Percentiles rank a stretch among this genome's conserved stretches.
Conservation (phyloP, 2,113 vertebrate genomes). For the Labrus mixtus region DNA sequence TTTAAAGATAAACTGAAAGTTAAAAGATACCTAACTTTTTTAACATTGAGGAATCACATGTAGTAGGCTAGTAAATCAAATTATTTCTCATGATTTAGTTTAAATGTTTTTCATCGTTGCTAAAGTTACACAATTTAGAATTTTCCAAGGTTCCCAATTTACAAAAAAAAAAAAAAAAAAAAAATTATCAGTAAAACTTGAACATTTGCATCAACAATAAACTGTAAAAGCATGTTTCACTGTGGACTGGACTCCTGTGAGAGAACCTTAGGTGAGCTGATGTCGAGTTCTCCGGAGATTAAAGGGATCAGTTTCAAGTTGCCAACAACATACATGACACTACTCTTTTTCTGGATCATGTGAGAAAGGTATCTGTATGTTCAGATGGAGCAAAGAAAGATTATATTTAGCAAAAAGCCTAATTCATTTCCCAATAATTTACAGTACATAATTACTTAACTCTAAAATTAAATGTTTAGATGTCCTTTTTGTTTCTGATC, state of each 20-base stretch:
- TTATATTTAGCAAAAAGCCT: not conserved
- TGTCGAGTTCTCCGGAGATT: constrained; percentile 1
- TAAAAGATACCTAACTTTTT: no score
- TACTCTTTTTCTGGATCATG: constrained; percentile 8
- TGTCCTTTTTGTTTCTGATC: constrained; percentile 11
- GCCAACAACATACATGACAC: not conserved
- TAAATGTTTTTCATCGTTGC: no score
- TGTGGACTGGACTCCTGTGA: not conserved
- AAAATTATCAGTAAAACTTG: no score
- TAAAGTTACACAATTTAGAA: no score
- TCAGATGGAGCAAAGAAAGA: not conserved
- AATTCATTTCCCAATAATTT: not conserved
- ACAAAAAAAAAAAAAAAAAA: no score
- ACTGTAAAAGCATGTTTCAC: no score
- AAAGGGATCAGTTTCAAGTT: not conserved
- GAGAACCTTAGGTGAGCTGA: not conserved
- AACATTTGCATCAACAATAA: no score
- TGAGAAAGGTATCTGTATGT: not conserved
- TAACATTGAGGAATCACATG: no score
- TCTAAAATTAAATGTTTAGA: not conserved
- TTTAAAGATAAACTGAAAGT: no score
- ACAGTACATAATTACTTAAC: not conserved
- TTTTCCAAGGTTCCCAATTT: no score
- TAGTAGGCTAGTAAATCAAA: no score
- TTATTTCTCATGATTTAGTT: no score